phyloP scores from a whole-genome alignment of 1,140 invertebrate genomes.

The Acromyrmex charruanus region DNA sequence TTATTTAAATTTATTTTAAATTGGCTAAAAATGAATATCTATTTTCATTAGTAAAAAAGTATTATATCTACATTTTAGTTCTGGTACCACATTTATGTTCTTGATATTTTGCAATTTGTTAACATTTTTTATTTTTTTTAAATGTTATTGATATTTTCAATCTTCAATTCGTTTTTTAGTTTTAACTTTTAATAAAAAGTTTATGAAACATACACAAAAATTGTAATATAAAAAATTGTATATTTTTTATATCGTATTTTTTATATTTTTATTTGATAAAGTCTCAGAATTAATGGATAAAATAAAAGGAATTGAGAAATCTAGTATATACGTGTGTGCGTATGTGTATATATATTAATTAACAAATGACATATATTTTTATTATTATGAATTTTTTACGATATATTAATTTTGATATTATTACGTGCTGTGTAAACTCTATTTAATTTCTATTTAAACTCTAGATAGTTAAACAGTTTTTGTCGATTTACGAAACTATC shows the following conservation, averaged over 20 bases:
- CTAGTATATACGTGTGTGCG: background rate
- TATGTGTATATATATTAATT: no score
- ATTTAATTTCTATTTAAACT: background rate
- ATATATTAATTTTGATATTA: slow-evolving; percentile 24
- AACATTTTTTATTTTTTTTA: background rate
- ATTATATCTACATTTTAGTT: background rate
- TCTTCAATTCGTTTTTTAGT: background rate
- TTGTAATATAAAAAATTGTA: background rate
- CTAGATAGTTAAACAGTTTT: background rate
- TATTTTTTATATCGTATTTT: background rate
- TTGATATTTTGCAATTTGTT: background rate
- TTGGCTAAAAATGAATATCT: background rate
- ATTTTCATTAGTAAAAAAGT: background rate
- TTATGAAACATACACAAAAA: background rate
- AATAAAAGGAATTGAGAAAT: background rate
- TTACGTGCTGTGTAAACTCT: background rate
- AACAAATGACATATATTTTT: background rate
- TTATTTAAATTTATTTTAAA: background rate
- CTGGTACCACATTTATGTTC: background rate
- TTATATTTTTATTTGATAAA: background rate
- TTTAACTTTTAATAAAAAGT: background rate
- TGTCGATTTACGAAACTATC: slow-evolving; percentile 37
- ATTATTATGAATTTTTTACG: background rate
- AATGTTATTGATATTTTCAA: background rate
- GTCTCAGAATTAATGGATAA: background rate